Evolutionary conservation across 2,113 vertebrate species (phyloP), one percentile per base, ranked within the genome.

Genomic region (Proteles cristata): DNA sequence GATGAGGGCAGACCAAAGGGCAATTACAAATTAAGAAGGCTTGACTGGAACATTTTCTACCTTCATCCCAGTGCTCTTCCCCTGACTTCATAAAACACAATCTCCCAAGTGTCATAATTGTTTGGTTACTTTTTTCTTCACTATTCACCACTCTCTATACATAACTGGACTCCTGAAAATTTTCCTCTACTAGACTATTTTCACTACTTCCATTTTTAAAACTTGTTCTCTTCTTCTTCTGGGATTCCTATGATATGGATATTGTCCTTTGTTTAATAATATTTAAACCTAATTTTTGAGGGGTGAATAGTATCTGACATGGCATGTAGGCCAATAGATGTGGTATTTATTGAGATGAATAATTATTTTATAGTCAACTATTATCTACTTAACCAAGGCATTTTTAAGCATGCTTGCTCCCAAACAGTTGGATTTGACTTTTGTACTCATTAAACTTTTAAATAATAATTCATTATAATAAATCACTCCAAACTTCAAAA

Each of bases 291-390:
- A 45, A 77, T 25, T 92, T 88, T 80, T 77, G 89, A 89, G 23
- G 14, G 3, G 14, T 50, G 76, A 50, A 50, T 88, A 68, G 8
- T 55, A 11, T 90, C 74, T 81, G 48, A 45, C 7, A 45, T 39
- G 25, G 17, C 66, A 92, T 28, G 19, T 50, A 68, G 10, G 23
- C 65, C 71, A 71, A 33, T n/a, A 53, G 80, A 69, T 19, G 11
- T 69, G 53, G 45, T 43, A 79, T 74, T 66, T 65, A 79, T 21
- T 84, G 48, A 89, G 74, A 35, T 88, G 71, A 90, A 63, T 85
- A 68, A 93, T 77, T 96, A 88, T 92, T 58, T 93, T 80, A 88
- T 53, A 97, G 69, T 63, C 9, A 45, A 86, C 53, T 66, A 7
- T 10, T 66, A 81, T 68, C 28, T 83, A 28, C 7, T 93, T 86